phyloP scores from a whole-genome alignment of 2,113 vertebrate genomes.

The Trinectes maculatus region DNA sequence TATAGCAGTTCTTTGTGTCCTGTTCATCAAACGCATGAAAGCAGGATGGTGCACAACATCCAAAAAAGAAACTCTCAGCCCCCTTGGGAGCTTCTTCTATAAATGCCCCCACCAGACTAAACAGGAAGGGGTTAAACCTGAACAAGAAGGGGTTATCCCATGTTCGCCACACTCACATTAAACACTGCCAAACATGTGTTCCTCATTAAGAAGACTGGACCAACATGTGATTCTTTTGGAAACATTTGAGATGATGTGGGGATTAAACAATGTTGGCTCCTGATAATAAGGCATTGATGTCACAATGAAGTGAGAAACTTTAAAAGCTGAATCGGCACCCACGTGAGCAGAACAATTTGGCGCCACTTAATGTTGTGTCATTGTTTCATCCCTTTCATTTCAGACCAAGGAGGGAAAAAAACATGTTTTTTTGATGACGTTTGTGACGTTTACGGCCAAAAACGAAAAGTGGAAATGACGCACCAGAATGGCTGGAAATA shows the following conservation, averaged over 20 bases:
- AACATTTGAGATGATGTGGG: constrained; percentile 43
- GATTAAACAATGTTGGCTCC: constrained; percentile 28
- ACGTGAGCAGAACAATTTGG: constrained; percentile 42
- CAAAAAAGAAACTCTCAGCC: constrained; percentile 17
- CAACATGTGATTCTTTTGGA: constrained; percentile 42
- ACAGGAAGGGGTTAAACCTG: constrained; percentile 49
- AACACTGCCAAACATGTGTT: constrained; percentile 63
- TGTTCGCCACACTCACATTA: constrained; percentile 34
- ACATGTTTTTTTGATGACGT: not conserved
- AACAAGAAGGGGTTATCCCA: constrained; percentile 40
- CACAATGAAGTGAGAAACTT: constrained; percentile 22
- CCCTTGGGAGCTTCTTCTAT: constrained; percentile 21
- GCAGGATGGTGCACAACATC: constrained; percentile 20
- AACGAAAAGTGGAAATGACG: no score
- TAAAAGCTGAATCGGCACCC: constrained; percentile 21
- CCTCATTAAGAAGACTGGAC: constrained; percentile 47
- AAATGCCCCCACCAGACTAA: constrained; percentile 21
- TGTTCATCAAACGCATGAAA: constrained; percentile 9
- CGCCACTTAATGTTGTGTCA: constrained; percentile 45
- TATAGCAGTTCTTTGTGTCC: constrained; percentile 36
- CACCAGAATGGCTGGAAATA: no score
- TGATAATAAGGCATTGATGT: constrained; percentile 40
- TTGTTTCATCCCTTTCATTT: constrained; percentile 14
- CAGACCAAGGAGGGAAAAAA: constrained; percentile 32
- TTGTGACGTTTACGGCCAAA: no score